phyloP scores from a whole-genome alignment of 2,113 vertebrate genomes.

The Rousettus leschenaultii region DNA sequence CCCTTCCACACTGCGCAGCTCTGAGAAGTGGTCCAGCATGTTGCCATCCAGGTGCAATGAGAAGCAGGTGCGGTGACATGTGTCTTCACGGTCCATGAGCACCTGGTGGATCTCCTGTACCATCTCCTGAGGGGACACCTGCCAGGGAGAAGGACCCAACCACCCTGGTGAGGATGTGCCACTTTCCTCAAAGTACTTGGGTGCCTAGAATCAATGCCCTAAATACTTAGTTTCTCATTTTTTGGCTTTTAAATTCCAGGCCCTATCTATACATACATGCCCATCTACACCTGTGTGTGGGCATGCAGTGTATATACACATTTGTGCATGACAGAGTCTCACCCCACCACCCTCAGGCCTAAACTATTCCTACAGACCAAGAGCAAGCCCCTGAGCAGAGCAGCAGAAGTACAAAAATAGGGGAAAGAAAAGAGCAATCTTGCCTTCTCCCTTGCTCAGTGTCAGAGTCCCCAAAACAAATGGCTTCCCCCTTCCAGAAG shows the following conservation, averaged over 20 bases:
- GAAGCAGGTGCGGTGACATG: conserved; percentile 98
- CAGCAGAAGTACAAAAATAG: neutral
- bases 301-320: neutral
- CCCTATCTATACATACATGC: neutral
- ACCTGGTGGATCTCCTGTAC: conserved; percentile 99
- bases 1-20: conserved; percentile 97
- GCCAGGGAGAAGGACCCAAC: neutral
- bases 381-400: neutral
- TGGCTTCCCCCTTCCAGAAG: neutral
- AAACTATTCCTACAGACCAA: neutral
- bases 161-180: neutral
- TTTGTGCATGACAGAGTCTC: neutral
- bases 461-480: neutral
- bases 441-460: neutral
- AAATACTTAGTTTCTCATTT: neutral
- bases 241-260: neutral
- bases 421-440: neutral
- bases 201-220: neutral
- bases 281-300: neutral
- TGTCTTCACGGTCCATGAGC: conserved; percentile 97
- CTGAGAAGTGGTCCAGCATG: conserved; percentile 97
- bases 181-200: neutral
- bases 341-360: neutral
- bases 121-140: conserved; percentile 99
- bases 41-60: conserved; percentile 97